Percentiles rank a stretch among this genome's conserved stretches.
Conservation (phyloP, 1,140 invertebrate genomes). For the Tetramorium alpestre region DNA sequence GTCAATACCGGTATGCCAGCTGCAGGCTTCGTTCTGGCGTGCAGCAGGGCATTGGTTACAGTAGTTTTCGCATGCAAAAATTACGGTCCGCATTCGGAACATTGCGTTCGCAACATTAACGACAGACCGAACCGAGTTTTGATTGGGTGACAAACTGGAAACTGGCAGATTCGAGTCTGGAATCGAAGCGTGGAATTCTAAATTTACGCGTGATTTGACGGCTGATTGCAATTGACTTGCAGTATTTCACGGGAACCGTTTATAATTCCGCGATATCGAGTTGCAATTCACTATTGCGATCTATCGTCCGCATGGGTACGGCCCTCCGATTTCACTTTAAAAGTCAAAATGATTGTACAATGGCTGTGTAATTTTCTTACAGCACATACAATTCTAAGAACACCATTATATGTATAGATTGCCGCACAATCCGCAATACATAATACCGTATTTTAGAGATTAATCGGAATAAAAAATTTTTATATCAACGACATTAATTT, state of each 20-base stretch:
- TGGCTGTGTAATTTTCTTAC: conserved; percentile 4
- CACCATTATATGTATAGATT: neutral
- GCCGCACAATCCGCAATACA: neutral
- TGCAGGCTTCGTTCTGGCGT: conserved; percentile 21
- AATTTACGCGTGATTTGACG: conserved; percentile 9
- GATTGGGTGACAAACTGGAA: conserved; percentile 8
- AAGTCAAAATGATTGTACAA: neutral
- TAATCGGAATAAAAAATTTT: neutral
- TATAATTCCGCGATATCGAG: neutral
- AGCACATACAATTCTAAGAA: neutral
- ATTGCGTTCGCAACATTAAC: neutral
- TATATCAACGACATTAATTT: too few species aligned
- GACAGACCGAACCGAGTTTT: neutral
- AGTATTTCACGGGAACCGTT: conserved; percentile 6
- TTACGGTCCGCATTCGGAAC: neutral
- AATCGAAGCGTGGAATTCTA: conserved; percentile 2
- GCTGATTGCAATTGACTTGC: neutral
- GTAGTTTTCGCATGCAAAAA: conserved; percentile 30
- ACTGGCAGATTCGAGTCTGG: neutral
- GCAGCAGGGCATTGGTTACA: neutral
- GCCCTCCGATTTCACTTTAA: conserved; percentile 1
- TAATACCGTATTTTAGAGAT: neutral
- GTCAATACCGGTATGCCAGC: conserved; percentile 40
- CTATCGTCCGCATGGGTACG: neutral
- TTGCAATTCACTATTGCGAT: neutral